Conservation (phyloP, 2,888 invertebrate genomes). For the Bugulina stolonifera region DNA sequence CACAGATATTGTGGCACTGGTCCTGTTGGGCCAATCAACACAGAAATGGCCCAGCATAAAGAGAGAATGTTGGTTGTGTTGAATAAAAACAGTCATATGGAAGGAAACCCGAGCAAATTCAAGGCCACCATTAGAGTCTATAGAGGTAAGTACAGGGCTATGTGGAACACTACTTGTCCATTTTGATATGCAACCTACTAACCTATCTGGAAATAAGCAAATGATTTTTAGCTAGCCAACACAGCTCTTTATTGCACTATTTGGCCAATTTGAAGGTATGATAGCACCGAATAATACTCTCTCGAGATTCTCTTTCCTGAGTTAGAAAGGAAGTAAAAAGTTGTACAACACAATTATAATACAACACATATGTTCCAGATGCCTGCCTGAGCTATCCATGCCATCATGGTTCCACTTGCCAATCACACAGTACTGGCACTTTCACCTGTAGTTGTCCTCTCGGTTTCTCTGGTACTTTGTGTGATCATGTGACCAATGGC, state of each 20-base stretch:
- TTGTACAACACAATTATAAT: too few relatives aligned
- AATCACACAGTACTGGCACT: background rate
- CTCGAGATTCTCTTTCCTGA: too few relatives aligned
- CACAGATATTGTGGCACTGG: background rate
- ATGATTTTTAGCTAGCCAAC: too few relatives aligned
- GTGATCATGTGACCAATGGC: background rate
- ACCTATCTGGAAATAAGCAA: too few relatives aligned
- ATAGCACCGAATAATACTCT: too few relatives aligned
- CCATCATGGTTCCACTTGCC: background rate
- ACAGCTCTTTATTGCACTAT: too few relatives aligned
- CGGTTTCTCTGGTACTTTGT: background rate
- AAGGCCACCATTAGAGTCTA: background rate
- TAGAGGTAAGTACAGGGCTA: background rate
- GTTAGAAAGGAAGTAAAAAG: too few relatives aligned
- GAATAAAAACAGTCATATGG: background rate
- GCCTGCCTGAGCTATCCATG: background rate
- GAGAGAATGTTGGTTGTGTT: slow-evolving; percentile 5
- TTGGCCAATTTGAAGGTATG: too few relatives aligned
- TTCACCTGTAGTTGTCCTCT: background rate
- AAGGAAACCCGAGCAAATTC: background rate
- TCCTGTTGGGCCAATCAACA: background rate
- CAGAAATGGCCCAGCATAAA: background rate
- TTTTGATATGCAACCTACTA: too few relatives aligned
- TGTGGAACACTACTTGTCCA: background rate
- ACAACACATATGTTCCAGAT: background rate